Evolutionary conservation across 1,140 invertebrate species (phyloP).

Genomic region (Drosophila ogumai): DNA sequence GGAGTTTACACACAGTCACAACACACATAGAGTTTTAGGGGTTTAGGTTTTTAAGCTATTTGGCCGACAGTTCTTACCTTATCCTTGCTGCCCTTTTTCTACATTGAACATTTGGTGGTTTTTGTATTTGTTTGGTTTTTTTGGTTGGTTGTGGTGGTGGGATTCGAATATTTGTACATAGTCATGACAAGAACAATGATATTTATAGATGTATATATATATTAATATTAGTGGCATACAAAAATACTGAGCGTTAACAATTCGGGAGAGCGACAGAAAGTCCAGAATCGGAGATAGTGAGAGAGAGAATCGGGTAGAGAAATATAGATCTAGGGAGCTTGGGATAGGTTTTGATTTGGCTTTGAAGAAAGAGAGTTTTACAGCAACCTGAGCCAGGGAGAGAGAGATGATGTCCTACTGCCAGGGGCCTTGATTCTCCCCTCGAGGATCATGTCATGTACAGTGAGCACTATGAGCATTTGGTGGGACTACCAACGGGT

Average conservation of each 20-base stretch:
- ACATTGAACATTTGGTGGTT: constrained; percentile 71
- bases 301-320: constrained; percentile 30
- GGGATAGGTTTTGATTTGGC: constrained; percentile 29
- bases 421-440: constrained; percentile 18
- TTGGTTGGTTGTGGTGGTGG: constrained; percentile 52
- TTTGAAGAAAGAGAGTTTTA: constrained; percentile 29
- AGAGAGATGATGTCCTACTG: constrained; percentile 16
- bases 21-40: constrained; percentile 56
- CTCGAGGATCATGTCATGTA: constrained; percentile 54
- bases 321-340: constrained; percentile 39
- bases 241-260: constrained; percentile 28
- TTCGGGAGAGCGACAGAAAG: constrained; percentile 34
- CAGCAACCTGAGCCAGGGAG: constrained; percentile 8
- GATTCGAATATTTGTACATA: constrained; percentile 75
- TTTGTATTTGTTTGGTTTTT: constrained; percentile 72
- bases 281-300: constrained; percentile 13
- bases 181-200: constrained; percentile 82
- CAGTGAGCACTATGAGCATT: constrained; percentile 52
- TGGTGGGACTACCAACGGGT: constrained; percentile 27
- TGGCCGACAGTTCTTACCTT: constrained; percentile 88
- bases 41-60: constrained; percentile 46
- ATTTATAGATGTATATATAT: constrained; percentile 59
- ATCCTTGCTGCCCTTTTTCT: constrained; percentile 93
- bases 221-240: constrained; percentile 72
- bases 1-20: constrained; percentile 49